Evolutionary conservation across 2,113 vertebrate species (phyloP), one percentile per base, ranked within the genome.

Genomic region (Siphamia tubifer): DNA sequence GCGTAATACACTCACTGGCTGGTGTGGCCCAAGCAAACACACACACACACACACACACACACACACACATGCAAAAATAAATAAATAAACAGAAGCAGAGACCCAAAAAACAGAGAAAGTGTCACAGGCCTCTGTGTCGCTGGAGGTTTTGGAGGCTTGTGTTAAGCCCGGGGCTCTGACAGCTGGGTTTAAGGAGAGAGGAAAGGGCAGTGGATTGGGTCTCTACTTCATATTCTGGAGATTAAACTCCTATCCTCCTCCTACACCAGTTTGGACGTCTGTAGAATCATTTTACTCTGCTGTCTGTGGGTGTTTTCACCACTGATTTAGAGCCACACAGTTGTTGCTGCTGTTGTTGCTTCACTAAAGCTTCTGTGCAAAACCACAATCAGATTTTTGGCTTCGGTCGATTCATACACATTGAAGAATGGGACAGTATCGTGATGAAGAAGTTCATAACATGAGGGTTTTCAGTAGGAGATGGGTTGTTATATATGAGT

Each of bases 121-220:
- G 68, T 72, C 34, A 48, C 21, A 35, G 75, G 66, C 55, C 53
- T 79, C 20, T 60, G 69, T 79, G 82, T 85, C 57, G 58, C 79
- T 69, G 60, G 72, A 30, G 74, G 65, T 74, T 82, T 72, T 21
- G 53, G 63, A 69, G 71, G 68, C 68, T 81, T 62, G 68, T 55
- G 52, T 81, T 84, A 87, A 77, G 71, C 78, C 70, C 36, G 53
- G 51, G 60, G 78, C 70, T 87, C 77, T 84, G 76, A 80, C 82
- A 87, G 75, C 75, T 71, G 42, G 64, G 61, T 85, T 87, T 87
- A 80, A 71, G 71, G 65, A 73, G 56, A 77, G 57, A 76, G 65
- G 77, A 79, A 21, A 45, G 65, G 68, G 76, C 70, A 69, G 58
- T 10, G 63, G 75, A 79, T 85, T 76, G 82, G 73, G 70, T 76